These are phyloP conservation scores for Scaptomyza pallida DNA, from an alignment of 1,140 invertebrate species.

Conservation along the genomic window DNA sequence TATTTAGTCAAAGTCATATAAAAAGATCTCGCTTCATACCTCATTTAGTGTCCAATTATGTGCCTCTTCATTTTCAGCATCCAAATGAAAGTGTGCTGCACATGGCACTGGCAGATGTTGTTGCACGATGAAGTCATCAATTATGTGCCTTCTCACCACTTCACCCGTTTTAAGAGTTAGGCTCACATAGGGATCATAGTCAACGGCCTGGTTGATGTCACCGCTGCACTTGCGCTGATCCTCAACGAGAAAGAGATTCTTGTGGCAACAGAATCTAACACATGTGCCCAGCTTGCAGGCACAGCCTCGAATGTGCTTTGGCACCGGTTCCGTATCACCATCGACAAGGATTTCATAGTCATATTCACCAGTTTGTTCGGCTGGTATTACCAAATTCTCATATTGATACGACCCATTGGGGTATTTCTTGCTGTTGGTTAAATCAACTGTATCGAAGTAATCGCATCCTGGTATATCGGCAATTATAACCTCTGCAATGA, in stretches of 20 bases:
- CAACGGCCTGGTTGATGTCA: constrained; percentile 1
- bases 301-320: constrained; percentile 7
- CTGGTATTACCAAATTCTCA: constrained; percentile 56
- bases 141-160: constrained; percentile 34
- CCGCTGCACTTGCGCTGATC: constrained; percentile 24
- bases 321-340: neutral
- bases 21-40: constrained; percentile 25
- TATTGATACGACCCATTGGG: constrained; percentile 65
- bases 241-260: constrained; percentile 4
- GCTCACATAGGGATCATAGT: constrained; percentile 47
- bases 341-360: constrained; percentile 37
- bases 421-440: constrained; percentile 23
- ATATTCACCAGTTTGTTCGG: constrained; percentile 46
- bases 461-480: constrained; percentile 50
- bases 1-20: too few relatives aligned
- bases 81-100: constrained; percentile 23
- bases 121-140: constrained; percentile 56
- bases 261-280: constrained; percentile 64
- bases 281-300: constrained; percentile 56
- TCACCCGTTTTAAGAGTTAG: constrained; percentile 45
- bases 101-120: constrained; percentile 57
- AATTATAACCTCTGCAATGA: neutral
- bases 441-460: constrained; percentile 62
- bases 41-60: constrained; percentile 59
- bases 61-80: constrained; percentile 20